Conservation (phyloP, 2,797 vertebrate species). For the Enoplosus armatus region DNA sequence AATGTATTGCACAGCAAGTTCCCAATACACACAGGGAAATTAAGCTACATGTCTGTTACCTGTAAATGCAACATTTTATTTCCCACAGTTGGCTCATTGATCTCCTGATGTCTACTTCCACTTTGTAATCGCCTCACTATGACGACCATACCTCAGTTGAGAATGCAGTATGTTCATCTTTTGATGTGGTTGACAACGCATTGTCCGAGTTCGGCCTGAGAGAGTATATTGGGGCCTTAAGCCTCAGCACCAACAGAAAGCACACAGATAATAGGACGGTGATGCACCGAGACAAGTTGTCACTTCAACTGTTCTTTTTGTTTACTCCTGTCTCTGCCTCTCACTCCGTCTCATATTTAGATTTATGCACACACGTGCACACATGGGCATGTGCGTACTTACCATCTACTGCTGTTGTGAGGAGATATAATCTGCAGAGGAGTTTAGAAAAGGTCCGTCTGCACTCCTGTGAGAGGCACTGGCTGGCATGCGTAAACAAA, state of each 20-base stretch:
- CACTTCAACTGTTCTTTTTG: slow-evolving; percentile 29
- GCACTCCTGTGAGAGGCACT: slow-evolving; percentile 47
- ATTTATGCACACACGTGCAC: slow-evolving; percentile 32
- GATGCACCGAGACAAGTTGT: slow-evolving; percentile 32
- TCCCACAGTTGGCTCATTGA: background rate
- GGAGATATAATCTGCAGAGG: slow-evolving; percentile 53
- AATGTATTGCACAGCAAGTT: too few species aligned
- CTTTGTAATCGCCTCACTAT: background rate
- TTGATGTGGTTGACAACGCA: background rate
- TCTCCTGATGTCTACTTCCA: background rate
- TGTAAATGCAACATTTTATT: slow-evolving; percentile 5
- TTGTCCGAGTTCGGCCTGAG: background rate
- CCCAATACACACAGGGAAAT: too few species aligned
- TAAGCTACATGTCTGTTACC: too few species aligned
- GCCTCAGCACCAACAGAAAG: slow-evolving; percentile 17
- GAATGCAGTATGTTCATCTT: background rate
- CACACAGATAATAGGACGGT: slow-evolving; percentile 23
- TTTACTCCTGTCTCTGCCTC: slow-evolving; percentile 26
- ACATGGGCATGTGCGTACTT: background rate
- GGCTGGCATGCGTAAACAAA: slow-evolving; percentile 57
- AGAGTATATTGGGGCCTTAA: background rate
- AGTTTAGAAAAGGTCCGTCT: slow-evolving; percentile 69
- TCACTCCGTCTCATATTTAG: slow-evolving; percentile 32
- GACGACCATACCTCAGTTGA: background rate
- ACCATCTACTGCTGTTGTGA: slow-evolving; percentile 34